Base-by-base conservation (phyloP, 1,140 invertebrate species). In the Drosophila hydei region DNA sequence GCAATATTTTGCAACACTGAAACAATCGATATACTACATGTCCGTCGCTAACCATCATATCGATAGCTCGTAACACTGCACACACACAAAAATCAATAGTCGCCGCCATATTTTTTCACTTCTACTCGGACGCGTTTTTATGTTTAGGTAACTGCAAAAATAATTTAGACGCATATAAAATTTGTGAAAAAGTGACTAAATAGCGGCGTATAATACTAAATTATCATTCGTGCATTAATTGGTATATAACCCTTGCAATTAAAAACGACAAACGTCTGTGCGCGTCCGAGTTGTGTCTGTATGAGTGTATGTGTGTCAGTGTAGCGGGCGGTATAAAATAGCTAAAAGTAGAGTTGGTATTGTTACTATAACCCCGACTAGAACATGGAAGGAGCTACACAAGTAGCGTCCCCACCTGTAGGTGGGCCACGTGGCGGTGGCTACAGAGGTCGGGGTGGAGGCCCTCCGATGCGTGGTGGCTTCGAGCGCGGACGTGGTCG, bases 71-170 rank as follows among this genome's bases (percentile, higher is more conserved):
- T 56, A 30, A 33, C 50, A 16, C 60, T 48, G 56, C 58, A 69
- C 55, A 59, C 69, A 67, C 47, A 50, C 51, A 69, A 85, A 85
- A 87, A 87, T 87, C 81, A 88, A 87, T 87, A 87, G 52, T 83
- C 64, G 80, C 81, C 81, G 81, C 81, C 81, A 87, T 87, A 87
- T 87, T 87, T 87, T 88, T 87, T 88, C 81, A 88, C 81, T 75
- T 48, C 48, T 38, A 48, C 51, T 60, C 58, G 79, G 72, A 84
- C 80, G 80, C 80, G 80, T 63, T 62, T 68, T 68, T 74, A 88
- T 88, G 81, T 75, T 75, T 75, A 61, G 63, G 50, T 80, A 81
- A 77, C 62, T 64, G 27, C 14, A 55, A 72, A 78, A 59, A 45
- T 55, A 21, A 60, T 47, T 58, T 48, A 75, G 27, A 54, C 33